Evolutionary conservation across 2,888 invertebrate species (phyloP).

Genomic region (Acronicta alni): DNA sequence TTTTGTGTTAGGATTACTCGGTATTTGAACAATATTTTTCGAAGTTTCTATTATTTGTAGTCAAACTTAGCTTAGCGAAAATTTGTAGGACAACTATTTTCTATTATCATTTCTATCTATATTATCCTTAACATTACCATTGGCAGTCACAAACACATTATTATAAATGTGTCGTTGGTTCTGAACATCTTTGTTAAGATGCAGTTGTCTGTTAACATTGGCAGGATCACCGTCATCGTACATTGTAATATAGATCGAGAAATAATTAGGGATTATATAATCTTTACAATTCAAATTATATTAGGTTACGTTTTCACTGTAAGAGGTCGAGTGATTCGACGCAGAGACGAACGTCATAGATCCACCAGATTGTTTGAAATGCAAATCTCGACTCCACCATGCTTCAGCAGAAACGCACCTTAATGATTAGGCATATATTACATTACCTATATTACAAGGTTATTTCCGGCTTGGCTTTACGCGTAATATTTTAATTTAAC

Average conservation of each 20-base stretch:
- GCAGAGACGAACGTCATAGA: neutral
- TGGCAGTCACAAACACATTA: slow-evolving; percentile 62
- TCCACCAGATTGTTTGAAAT: neutral
- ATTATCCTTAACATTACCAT: slow-evolving; percentile 53
- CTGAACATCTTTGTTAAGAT: slow-evolving; percentile 25
- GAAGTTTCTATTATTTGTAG: slow-evolving; percentile 40
- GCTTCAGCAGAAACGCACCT: neutral
- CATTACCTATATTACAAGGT: slow-evolving; percentile 34
- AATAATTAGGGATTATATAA: slow-evolving; percentile 28
- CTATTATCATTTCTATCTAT: slow-evolving; percentile 38
- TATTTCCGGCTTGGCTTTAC: slow-evolving; percentile 37
- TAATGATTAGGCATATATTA: slow-evolving; percentile 28
- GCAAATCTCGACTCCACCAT: neutral
- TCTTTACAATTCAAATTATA: slow-evolving; percentile 21
- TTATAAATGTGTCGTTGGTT: slow-evolving; percentile 40
- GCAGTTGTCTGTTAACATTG: slow-evolving; percentile 12
- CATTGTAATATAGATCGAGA: slow-evolving; percentile 19
- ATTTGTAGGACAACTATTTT: slow-evolving; percentile 36
- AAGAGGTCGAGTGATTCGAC: neutral
- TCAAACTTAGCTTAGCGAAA: slow-evolving; percentile 40
- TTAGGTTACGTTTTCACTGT: no score
- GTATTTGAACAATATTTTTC: slow-evolving; percentile 58
- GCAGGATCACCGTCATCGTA: slow-evolving; percentile 28
- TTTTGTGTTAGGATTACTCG: slow-evolving; percentile 71
- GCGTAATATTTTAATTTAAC: slow-evolving; percentile 22